These are phyloP conservation scores for Drosophila anomalata DNA, from an alignment of 2,888 invertebrate species.

Conservation along the genomic window DNA sequence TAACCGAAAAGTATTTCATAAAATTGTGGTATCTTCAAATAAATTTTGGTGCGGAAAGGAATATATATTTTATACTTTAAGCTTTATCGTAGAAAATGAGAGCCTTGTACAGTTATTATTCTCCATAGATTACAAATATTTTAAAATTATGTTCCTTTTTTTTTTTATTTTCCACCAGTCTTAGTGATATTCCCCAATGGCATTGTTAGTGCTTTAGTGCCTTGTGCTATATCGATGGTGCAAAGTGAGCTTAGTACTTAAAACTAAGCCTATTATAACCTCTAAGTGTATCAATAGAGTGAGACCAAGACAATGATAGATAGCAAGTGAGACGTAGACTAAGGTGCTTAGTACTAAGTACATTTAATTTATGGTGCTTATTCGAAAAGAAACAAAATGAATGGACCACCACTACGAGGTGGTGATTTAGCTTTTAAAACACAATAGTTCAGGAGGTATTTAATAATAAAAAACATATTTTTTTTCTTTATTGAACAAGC, in stretches of 20 bases:
- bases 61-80: too few species aligned
- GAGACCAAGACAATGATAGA: conserved; percentile 1
- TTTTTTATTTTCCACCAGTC: neutral
- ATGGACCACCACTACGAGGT: conserved; percentile 46
- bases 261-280: conserved; percentile 31
- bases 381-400: conserved; percentile 54
- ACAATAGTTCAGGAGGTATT: conserved; percentile 47
- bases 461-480: conserved; percentile 46
- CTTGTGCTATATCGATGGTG: conserved; percentile 23
- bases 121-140: neutral
- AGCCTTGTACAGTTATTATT: neutral
- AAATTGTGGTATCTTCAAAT: neutral
- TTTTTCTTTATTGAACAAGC: conserved; percentile 53
- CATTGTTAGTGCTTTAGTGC: conserved; percentile 29
- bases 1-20: neutral
- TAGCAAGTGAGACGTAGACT: conserved; percentile 50
- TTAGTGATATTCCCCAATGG: neutral
- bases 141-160: neutral
- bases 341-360: conserved; percentile 68
- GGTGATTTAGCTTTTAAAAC: conserved; percentile 25
- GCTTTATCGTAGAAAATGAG: too few species aligned
- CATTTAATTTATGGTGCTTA: conserved; percentile 66
- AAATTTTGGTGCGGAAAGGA: too few species aligned
- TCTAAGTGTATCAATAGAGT: conserved; percentile 3
- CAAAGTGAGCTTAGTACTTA: conserved; percentile 39